Percentiles rank a stretch among this genome's conserved stretches.
Evolutionary conservation across 1,140 invertebrate genomes (phyloP).

Genomic region (Venturia canescens): DNA sequence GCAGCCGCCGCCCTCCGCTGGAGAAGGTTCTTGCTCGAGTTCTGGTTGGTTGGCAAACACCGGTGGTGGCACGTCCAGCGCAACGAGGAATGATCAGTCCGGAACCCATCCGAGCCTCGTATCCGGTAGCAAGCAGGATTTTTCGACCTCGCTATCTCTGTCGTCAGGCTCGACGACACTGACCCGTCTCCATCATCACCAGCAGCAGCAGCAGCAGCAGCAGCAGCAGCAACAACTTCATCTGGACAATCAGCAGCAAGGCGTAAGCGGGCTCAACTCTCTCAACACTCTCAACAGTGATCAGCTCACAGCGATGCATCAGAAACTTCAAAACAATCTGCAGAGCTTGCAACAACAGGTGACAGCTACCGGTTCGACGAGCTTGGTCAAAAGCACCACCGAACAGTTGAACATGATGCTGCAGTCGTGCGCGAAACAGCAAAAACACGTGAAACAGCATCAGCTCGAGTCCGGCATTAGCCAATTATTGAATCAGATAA

Average conservation of each 20-base stretch:
- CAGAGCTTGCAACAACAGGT: conserved; percentile 59
- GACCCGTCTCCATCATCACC: conserved; percentile 65
- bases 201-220: conserved; percentile 64
- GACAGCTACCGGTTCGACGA: conserved; percentile 36
- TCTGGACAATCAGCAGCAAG: conserved; percentile 55
- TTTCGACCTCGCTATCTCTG: conserved; percentile 58
- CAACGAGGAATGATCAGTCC: conserved; percentile 66
- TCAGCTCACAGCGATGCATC: conserved; percentile 71
- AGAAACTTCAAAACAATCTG: conserved; percentile 71
- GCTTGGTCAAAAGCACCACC: conserved; percentile 53
- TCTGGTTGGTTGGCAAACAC: conserved; percentile 68
- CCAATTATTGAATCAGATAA: conserved; percentile 54
- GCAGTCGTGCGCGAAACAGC: conserved; percentile 71
- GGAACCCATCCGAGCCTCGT: conserved; percentile 64
- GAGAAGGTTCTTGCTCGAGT: conserved; percentile 74
- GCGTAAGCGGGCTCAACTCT: conserved; percentile 57
- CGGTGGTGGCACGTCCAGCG: conserved; percentile 62
- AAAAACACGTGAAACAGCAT: conserved; percentile 52
- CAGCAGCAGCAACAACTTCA: conserved; percentile 60
- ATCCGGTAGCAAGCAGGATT: conserved; percentile 51
- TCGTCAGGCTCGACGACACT: conserved; percentile 56
- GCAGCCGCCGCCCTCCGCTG: conserved; percentile 77
- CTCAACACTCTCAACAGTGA: conserved; percentile 67
- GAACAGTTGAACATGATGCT: conserved; percentile 71
- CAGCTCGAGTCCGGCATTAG: conserved; percentile 34